Evolutionary conservation across 2,113 vertebrate species (phyloP).

Genomic region (Aspidoscelis tigris): DNA sequence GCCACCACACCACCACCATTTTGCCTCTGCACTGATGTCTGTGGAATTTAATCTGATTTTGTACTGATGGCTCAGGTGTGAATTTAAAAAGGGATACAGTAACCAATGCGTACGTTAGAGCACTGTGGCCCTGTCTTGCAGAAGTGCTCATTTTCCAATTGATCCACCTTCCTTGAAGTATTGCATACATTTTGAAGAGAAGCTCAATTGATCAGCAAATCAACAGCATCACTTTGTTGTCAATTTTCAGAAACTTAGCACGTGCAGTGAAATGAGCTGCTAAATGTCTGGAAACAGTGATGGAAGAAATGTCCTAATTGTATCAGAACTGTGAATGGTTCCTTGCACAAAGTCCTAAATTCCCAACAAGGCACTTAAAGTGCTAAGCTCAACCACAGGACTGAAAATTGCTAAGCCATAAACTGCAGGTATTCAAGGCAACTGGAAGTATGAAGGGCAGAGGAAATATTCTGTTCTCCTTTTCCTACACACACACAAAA

Average conservation of each 20-base stretch:
- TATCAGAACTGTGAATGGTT: neutral
- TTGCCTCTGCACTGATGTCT: too few relatives aligned
- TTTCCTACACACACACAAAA: neutral
- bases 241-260: neutral
- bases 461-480: neutral
- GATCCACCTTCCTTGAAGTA: neutral
- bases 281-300: neutral
- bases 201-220: neutral
- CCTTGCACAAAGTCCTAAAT: neutral
- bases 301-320: neutral
- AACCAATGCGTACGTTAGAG: neutral
- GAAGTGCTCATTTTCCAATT: slow-evolving; percentile 10
- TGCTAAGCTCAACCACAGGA: neutral
- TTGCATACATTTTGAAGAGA: neutral
- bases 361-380: neutral
- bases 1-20: neutral
- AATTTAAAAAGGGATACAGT: neutral
- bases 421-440: neutral
- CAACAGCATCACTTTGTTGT: neutral
- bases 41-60: too few relatives aligned
- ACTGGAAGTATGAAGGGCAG: neutral
- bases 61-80: too few relatives aligned
- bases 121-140: neutral
- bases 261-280: neutral
- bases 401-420: slow-evolving; percentile 3